These are phyloP conservation scores for Drosophila pegasa DNA, from an alignment of 2,888 invertebrate genomes.

Conservation along the genomic window DNA sequence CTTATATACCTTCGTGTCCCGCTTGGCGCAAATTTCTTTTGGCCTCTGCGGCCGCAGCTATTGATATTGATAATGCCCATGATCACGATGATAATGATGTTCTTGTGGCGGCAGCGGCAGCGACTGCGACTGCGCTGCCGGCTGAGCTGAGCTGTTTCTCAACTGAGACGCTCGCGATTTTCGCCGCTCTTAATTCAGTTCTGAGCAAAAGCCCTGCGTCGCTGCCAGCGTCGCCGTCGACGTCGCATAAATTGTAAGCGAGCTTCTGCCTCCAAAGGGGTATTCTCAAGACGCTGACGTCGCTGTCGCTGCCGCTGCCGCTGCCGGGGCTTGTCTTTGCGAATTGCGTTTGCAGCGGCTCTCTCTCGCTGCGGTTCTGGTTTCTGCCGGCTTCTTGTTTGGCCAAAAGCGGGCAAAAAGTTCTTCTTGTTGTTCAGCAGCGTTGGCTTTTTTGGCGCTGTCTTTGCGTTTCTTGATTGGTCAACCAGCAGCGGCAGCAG, in stretches of 20 bases:
- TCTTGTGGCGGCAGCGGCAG: conserved; percentile 52
- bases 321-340: conserved; percentile 56
- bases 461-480: conserved; percentile 65
- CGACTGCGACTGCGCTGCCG: conserved; percentile 47
- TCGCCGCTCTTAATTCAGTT: conserved; percentile 58
- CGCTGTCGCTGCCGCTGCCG: conserved; percentile 54
- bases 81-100: conserved; percentile 55
- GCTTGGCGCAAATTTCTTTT: conserved; percentile 68
- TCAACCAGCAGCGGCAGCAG: conserved; percentile 22
- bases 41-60: conserved; percentile 41
- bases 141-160: conserved; percentile 23
- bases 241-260: conserved; percentile 62
- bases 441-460: conserved; percentile 57
- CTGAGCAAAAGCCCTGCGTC: conserved; percentile 52
- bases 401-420: conserved; percentile 58
- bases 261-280: conserved; percentile 38
- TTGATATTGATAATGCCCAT: conserved; percentile 42
- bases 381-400: conserved; percentile 60
- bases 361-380: conserved; percentile 54
- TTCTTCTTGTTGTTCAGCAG: conserved; percentile 52
- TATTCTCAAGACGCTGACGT: conserved; percentile 56
- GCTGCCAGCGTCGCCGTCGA: conserved; percentile 20
- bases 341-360: conserved; percentile 45
- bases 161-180: conserved; percentile 35
- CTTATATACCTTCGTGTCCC: conserved; percentile 84